phyloP scores from a whole-genome alignment of 2,113 vertebrate species.

The Poicephalus meyeri region DNA sequence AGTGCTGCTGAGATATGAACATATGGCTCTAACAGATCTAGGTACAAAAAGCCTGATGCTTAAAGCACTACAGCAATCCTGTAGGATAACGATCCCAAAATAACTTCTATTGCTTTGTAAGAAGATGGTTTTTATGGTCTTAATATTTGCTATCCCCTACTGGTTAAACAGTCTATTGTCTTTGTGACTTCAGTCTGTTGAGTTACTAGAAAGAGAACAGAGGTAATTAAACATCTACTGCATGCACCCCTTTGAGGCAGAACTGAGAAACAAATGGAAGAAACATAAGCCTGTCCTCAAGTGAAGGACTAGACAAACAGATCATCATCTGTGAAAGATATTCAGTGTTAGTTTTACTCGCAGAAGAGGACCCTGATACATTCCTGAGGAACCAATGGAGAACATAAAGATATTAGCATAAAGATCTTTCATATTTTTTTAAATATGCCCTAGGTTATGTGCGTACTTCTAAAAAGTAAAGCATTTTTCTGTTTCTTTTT shows the following conservation, averaged over 20 bases:
- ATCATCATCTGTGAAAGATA: not conserved
- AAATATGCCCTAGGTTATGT: not conserved
- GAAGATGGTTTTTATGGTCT: not conserved
- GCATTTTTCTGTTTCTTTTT: not conserved
- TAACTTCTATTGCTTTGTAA: not conserved
- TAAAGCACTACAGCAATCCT: not conserved
- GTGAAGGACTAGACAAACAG: not conserved
- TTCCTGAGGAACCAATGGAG: not conserved
- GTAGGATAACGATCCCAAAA: not conserved
- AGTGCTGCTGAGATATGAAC: conserved; percentile 39
- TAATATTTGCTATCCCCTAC: not conserved
- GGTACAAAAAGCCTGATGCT: not conserved
- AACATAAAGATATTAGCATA: not conserved
- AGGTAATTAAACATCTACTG: not conserved
- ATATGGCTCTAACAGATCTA: conserved; percentile 40
- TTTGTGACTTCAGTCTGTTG: not conserved
- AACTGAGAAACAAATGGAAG: not conserved
- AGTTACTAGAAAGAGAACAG: not conserved
- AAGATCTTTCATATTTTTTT: not conserved
- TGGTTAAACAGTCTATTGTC: not conserved
- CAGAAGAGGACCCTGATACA: not conserved
- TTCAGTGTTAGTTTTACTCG: not conserved
- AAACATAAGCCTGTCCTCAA: not conserved
- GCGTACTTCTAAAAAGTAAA: not conserved
- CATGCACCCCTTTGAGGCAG: not conserved